These are phyloP conservation scores for Brenthis daphne DNA, from an alignment of 2,888 invertebrate genomes.

Conservation along the genomic window DNA sequence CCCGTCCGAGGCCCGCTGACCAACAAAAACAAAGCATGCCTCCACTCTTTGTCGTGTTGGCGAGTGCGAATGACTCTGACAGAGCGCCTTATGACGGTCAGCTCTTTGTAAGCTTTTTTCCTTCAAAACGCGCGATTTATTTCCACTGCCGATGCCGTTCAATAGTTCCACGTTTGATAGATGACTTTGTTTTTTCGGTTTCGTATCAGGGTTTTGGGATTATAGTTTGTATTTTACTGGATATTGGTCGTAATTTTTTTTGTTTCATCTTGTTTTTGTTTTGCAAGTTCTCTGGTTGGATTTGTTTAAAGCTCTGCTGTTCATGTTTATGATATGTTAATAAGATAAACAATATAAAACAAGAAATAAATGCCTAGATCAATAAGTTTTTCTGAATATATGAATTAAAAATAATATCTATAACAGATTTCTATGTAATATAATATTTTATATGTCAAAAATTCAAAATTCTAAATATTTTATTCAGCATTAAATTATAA, in stretches of 20 bases:
- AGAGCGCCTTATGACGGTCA: conserved; percentile 48
- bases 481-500: no score
- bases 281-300: neutral
- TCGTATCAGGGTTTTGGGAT: conserved; percentile 1
- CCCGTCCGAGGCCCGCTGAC: conserved; percentile 49
- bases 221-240: conserved; percentile 1
- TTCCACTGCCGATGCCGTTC: neutral
- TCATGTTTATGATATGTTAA: no score
- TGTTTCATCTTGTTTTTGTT: conserved; percentile 2
- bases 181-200: conserved; percentile 23
- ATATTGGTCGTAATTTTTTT: neutral
- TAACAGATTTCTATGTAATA: no score
- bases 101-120: conserved; percentile 43
- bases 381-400: no score
- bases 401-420: no score
- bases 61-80: conserved; percentile 57
- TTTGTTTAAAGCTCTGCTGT: no score
- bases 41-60: conserved; percentile 37
- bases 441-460: no score
- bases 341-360: no score
- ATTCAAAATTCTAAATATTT: no score
- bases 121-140: conserved; percentile 27
- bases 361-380: no score
- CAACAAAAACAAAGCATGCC: conserved; percentile 56
- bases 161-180: conserved; percentile 24